phyloP scores from a whole-genome alignment of 2,113 vertebrate genomes.

The Myrmophylax atrothorax region DNA sequence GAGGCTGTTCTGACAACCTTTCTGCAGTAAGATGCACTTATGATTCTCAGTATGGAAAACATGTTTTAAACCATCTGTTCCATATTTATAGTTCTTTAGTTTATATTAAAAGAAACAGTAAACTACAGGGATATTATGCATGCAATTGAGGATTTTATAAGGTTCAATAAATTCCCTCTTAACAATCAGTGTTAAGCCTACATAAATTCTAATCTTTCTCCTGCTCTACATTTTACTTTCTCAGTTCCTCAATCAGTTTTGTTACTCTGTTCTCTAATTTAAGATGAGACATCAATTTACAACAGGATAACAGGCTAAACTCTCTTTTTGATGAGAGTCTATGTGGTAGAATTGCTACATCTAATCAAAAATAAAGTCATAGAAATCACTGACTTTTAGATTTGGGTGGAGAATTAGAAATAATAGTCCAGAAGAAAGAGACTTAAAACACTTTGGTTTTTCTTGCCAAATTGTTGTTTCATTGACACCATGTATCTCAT shows the following conservation, averaged over 20 bases:
- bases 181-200: conserved; percentile 39
- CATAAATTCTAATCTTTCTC: conserved; percentile 37
- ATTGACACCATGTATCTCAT: not conserved
- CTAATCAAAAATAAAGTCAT: not conserved
- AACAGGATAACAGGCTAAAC: not conserved
- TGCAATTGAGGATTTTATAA: conserved; percentile 63
- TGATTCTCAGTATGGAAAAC: conserved; percentile 27
- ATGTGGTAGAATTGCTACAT: not conserved
- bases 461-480: not conserved
- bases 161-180: conserved; percentile 61
- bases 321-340: not conserved
- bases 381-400: not conserved
- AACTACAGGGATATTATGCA: conserved; percentile 60
- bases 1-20: not conserved
- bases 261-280: not conserved
- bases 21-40: conserved; percentile 11
- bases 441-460: not conserved
- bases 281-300: conserved; percentile 24
- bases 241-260: conserved; percentile 17
- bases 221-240: conserved; percentile 20
- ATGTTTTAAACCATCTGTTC: conserved; percentile 69
- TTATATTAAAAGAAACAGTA: conserved; percentile 66
- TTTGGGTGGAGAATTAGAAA: not conserved
- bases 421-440: not conserved
- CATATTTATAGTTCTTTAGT: conserved; percentile 57